phyloP scores from a whole-genome alignment of 2,888 invertebrate species.

The Melipona bicolor region DNA sequence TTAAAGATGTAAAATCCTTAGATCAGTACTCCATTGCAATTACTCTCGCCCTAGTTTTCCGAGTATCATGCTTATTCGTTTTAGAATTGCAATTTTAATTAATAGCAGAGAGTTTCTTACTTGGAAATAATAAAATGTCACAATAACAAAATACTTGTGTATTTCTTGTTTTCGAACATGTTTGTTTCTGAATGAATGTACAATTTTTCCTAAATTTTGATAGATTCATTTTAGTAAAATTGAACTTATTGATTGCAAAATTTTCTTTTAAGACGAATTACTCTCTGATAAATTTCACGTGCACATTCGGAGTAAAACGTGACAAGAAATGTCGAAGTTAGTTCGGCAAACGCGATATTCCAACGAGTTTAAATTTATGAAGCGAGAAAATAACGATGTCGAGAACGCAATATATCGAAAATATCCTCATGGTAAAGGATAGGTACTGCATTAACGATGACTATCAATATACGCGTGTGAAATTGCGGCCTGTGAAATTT shows the following conservation, averaged over 20 bases:
- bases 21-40: background rate
- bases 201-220: background rate
- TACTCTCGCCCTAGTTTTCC: background rate
- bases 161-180: no score
- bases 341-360: background rate
- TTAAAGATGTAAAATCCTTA: background rate
- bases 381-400: conserved; percentile 27
- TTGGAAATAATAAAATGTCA: background rate
- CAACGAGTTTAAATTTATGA: conserved; percentile 12
- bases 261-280: background rate
- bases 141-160: no score
- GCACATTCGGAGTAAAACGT: background rate
- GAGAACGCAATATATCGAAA: conserved; percentile 24
- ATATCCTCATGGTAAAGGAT: conserved; percentile 3
- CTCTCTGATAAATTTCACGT: background rate
- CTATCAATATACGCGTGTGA: conserved; percentile 1
- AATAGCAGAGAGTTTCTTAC: background rate
- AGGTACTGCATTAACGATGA: conserved; percentile 18
- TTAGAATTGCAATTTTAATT: background rate
- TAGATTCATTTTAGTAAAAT: background rate
- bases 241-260: background rate
- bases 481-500: conserved; percentile 11
- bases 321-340: background rate
- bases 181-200: background rate
- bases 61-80: background rate